Conservation (phyloP, 2,888 invertebrate genomes). For the Cephus pulcher region DNA sequence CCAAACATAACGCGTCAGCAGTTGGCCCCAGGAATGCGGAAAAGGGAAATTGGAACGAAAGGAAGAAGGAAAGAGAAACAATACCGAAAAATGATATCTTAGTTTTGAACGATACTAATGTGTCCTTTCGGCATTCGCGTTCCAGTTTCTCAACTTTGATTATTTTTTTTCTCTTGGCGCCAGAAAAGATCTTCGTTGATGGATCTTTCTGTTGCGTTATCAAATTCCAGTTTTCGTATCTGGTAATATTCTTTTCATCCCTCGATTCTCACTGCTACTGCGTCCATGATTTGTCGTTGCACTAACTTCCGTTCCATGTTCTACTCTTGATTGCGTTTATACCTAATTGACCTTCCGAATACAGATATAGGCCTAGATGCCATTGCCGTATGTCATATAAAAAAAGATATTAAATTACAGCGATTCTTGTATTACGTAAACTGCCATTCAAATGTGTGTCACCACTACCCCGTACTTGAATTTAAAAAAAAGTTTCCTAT, state of each 20-base stretch:
- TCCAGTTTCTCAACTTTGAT: background rate
- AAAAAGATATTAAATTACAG: no score
- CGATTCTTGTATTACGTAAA: background rate
- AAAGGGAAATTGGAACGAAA: background rate
- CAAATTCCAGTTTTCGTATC: no score
- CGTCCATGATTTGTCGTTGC: background rate
- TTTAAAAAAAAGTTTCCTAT: background rate
- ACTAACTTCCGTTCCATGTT: background rate
- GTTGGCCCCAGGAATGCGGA: background rate
- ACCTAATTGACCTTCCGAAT: background rate
- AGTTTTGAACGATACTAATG: background rate
- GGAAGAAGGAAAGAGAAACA: background rate
- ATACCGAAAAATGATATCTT: background rate
- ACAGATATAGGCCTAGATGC: no score
- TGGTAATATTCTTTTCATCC: no score
- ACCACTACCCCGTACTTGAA: no score
- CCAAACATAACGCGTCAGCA: background rate
- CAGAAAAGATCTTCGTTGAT: no score
- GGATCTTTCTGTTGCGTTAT: no score
- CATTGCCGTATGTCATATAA: no score
- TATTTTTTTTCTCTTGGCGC: no score
- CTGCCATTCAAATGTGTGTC: background rate
- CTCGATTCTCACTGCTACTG: no score
- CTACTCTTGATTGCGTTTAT: background rate
- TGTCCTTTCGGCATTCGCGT: background rate